Percentiles rank a stretch among this genome's conserved stretches.
These are phyloP conservation scores for Branchipolynoe longqiensis DNA, from an alignment of 2,888 invertebrate species.

Conservation along the genomic window DNA sequence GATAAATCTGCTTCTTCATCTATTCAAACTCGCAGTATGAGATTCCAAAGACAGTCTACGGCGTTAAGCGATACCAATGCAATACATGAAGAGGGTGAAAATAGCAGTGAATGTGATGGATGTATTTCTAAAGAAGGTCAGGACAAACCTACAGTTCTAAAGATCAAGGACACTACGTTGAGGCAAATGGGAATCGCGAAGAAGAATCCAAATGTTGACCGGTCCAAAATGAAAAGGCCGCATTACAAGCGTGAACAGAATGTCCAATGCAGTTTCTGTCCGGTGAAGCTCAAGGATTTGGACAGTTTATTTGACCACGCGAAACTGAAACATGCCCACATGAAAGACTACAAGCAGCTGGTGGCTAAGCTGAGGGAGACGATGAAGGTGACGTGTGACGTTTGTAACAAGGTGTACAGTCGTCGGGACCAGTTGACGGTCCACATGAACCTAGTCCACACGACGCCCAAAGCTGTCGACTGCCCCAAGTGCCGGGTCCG, in stretches of 20 bases:
- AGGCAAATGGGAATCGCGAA: not conserved
- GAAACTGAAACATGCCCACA: constrained; percentile 9
- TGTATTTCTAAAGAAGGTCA: not conserved
- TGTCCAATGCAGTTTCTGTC: constrained; percentile 24
- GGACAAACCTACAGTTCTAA: not conserved
- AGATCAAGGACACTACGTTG: not conserved
- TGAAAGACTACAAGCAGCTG: not conserved
- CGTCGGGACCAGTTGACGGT: constrained; percentile 17
- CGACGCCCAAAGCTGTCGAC: not conserved
- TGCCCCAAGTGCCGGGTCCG: constrained; percentile 17
- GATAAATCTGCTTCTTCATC: no score
- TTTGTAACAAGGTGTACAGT: constrained; percentile 20
- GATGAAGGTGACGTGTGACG: constrained; percentile 16
- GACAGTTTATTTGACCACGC: constrained; percentile 52
- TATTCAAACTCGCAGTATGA: no score
- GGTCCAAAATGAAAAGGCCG: constrained; percentile 38
- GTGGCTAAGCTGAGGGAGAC: not conserved
- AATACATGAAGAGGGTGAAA: not conserved
- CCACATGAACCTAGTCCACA: constrained; percentile 31
- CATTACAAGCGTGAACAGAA: constrained; percentile 53
- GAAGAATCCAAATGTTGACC: not conserved
- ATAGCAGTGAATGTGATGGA: not conserved
- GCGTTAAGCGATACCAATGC: no score
- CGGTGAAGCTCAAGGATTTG: constrained; percentile 9
- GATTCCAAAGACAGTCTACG: no score